Evolutionary conservation across 2,797 vertebrate species (phyloP).

Genomic region (Melanotaenia nigrans): DNA sequence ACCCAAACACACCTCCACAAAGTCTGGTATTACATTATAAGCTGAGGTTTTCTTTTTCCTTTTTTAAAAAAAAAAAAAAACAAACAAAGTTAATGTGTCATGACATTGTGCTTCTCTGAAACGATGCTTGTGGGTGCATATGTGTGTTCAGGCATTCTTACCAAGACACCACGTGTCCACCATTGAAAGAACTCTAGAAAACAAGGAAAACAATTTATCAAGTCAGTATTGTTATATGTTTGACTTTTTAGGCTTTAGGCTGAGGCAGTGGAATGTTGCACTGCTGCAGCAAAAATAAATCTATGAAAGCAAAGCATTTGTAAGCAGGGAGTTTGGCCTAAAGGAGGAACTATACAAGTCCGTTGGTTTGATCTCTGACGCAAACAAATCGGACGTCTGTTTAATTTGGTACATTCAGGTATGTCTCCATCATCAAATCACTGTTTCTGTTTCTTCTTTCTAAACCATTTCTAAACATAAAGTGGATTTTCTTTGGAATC

Average conservation of each 20-base stretch:
- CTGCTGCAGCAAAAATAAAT: constrained; percentile 34
- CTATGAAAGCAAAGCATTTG: constrained; percentile 34
- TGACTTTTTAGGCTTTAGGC: constrained; percentile 35
- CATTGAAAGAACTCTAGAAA: constrained; percentile 89
- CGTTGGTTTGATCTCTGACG: constrained; percentile 33
- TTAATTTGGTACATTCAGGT: background rate
- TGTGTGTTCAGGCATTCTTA: constrained; percentile 73
- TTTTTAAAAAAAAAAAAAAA: background rate
- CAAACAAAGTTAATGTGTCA: background rate
- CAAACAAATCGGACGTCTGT: constrained; percentile 11
- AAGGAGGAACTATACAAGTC: constrained; percentile 27
- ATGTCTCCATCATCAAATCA: too few species aligned
- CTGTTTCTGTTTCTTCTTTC: background rate
- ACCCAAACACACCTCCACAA: constrained; percentile 11
- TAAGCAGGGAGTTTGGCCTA: constrained; percentile 36
- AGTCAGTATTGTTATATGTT: constrained; percentile 46
- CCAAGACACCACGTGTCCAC: constrained; percentile 87
- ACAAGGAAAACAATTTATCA: constrained; percentile 59
- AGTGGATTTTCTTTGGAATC: too few species aligned
- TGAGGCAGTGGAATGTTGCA: constrained; percentile 11
- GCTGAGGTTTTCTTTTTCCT: constrained; percentile 39
- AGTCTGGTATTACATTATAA: constrained; percentile 30
- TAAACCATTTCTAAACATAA: background rate
- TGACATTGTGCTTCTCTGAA: constrained; percentile 10
- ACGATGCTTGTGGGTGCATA: constrained; percentile 7